A percentile compares a stretch with the other conserved stretches of the same genome.
Evolutionary conservation across 2,113 vertebrate species (phyloP).

Genomic region (Tenrec ecaudatus): DNA sequence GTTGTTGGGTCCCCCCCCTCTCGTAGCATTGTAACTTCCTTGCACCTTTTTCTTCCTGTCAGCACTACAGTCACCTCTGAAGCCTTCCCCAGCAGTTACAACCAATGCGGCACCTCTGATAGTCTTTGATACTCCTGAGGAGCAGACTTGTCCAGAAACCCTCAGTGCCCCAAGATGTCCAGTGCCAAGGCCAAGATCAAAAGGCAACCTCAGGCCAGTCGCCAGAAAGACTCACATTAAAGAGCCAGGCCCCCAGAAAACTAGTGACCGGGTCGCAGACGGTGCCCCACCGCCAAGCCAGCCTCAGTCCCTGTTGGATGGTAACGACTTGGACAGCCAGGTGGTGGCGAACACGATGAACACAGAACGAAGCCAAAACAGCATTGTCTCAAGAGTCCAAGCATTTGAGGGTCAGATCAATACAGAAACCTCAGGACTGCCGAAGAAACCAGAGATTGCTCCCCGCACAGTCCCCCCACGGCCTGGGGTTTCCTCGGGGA

Average conservation of each 20-base stretch:
- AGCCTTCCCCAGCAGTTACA: constrained; percentile 82
- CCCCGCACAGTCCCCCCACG: constrained; percentile 87
- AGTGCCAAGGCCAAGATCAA: constrained; percentile 93
- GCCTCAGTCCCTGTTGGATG: constrained; percentile 86
- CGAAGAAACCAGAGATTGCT: constrained; percentile 87
- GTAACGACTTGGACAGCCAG: constrained; percentile 78
- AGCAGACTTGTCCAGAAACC: constrained; percentile 81
- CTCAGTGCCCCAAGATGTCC: constrained; percentile 86
- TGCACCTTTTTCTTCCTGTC: constrained; percentile 60
- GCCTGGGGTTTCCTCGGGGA: constrained; percentile 87
- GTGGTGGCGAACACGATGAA: constrained; percentile 88
- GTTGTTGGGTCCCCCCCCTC: neutral
- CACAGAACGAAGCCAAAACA: constrained; percentile 88
- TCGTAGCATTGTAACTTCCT: neutral
- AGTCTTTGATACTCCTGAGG: constrained; percentile 82
- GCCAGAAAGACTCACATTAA: constrained; percentile 85
- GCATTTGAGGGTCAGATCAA: constrained; percentile 92
- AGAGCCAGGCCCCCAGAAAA: constrained; percentile 79
- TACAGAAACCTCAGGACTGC: constrained; percentile 83
- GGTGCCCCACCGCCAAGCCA: constrained; percentile 75
- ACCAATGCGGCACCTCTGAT: constrained; percentile 82
- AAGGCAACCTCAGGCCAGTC: constrained; percentile 87
- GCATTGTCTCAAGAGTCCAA: constrained; percentile 93
- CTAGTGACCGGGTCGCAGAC: constrained; percentile 25
- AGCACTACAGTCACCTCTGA: constrained; percentile 89